Conservation (phyloP, 2,113 vertebrate species). For the Corynorhinus townsendii region DNA sequence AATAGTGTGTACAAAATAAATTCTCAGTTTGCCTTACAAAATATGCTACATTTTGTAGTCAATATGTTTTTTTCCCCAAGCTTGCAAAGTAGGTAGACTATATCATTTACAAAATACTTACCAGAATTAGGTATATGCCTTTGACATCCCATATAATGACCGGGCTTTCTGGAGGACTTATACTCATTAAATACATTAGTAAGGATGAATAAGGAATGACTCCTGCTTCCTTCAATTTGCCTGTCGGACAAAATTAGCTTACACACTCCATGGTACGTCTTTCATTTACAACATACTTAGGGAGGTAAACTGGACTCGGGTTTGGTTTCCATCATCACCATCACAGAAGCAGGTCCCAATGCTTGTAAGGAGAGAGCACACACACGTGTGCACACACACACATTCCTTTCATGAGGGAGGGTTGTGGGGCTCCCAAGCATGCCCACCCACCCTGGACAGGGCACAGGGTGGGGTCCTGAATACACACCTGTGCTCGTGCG, state of each 20-base stretch:
- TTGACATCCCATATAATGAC: background rate
- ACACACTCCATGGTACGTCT: background rate
- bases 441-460: rapidly evolving
- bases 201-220: background rate
- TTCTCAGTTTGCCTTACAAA: background rate
- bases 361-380: background rate
- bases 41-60: background rate
- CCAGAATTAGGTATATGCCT: background rate
- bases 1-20: background rate
- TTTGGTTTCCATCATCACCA: background rate
- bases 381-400: no score
- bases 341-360: background rate
- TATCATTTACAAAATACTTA: background rate
- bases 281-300: background rate
- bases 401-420: background rate
- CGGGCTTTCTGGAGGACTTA: background rate
- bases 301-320: rapidly evolving
- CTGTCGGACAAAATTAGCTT: background rate
- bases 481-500: constrained; percentile 95
- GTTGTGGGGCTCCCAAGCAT: background rate
- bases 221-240: background rate
- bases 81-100: background rate
- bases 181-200: background rate
- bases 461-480: rapidly evolving
- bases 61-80: background rate